Evolutionary conservation across 2,888 invertebrate species (phyloP).

Genomic region (Pandemis cinnamomeana): DNA sequence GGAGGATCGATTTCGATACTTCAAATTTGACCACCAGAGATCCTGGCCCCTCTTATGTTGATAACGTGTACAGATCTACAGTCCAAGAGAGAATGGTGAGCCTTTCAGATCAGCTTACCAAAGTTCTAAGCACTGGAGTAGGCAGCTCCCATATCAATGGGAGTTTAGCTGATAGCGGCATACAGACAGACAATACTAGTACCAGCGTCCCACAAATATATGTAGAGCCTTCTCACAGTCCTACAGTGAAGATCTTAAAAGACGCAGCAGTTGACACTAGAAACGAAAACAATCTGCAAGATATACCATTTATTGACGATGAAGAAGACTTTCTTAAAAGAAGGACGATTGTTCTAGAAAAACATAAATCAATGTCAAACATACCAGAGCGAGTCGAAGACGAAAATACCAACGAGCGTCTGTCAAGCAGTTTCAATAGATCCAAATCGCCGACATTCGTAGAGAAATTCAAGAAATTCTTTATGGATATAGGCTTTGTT

Average conservation of each 20-base stretch:
- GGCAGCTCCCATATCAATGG: constrained; percentile 80
- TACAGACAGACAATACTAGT: constrained; percentile 79
- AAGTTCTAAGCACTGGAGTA: constrained; percentile 75
- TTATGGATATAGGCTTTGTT: constrained; percentile 73
- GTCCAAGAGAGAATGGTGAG: constrained; percentile 74
- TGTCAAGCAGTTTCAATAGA: constrained; percentile 72
- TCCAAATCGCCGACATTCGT: constrained; percentile 78
- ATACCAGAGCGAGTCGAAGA: constrained; percentile 76
- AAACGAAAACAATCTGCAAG: constrained; percentile 78
- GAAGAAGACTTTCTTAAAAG: constrained; percentile 69
- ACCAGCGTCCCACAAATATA: constrained; percentile 79
- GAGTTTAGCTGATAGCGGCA: constrained; percentile 78
- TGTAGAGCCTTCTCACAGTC: constrained; percentile 56
- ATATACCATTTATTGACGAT: constrained; percentile 79
- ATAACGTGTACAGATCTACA: constrained; percentile 66
- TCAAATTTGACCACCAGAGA: constrained; percentile 63
- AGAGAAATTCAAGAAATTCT: constrained; percentile 79
- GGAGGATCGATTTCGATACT: constrained; percentile 76
- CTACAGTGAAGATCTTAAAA: constrained; percentile 63
- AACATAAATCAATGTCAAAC: constrained; percentile 78
- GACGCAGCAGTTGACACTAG: constrained; percentile 79
- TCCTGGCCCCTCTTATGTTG: constrained; percentile 70
- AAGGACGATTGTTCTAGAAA: constrained; percentile 65
- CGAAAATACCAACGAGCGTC: constrained; percentile 65
- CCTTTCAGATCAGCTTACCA: constrained; percentile 75